Conservation (phyloP, 1,140 invertebrate species). For the Hylaeus volcanicus region DNA sequence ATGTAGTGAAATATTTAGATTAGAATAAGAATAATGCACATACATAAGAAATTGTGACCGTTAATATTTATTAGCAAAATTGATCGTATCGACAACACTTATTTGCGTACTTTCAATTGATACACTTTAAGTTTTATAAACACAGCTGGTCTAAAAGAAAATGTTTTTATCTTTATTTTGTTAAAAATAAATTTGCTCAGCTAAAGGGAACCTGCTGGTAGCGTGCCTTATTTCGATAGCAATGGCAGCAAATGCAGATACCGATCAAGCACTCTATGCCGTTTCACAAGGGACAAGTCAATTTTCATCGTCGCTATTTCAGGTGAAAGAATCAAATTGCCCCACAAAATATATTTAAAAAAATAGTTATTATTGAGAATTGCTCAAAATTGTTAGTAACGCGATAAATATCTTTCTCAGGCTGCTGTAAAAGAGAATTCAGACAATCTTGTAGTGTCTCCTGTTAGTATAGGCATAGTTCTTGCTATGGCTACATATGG, state of each 20-base stretch:
- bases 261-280: conserved; percentile 24
- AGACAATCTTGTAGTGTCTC: conserved; percentile 70
- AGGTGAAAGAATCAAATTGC: not conserved
- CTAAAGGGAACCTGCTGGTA: conserved; percentile 45
- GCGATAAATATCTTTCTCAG: conserved; percentile 30
- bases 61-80: too few species aligned
- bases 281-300: conserved; percentile 55
- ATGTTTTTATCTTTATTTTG: too few species aligned
- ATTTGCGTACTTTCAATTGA: too few species aligned
- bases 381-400: not conserved
- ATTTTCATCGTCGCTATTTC: conserved; percentile 60
- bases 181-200: conserved; percentile 47
- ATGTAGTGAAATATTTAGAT: too few species aligned
- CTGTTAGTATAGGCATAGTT: conserved; percentile 67
- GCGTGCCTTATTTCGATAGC: conserved; percentile 39
- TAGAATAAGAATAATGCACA: too few species aligned
- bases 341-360: too few species aligned
- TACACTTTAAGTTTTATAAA: too few species aligned
- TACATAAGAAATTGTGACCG: too few species aligned
- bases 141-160: too few species aligned
- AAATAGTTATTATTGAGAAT: too few species aligned
- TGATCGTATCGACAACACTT: too few species aligned
- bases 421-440: conserved; percentile 32
- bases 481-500: conserved; percentile 73
- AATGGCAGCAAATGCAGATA: conserved; percentile 26